These are phyloP conservation scores for Trachemys scripta DNA, from an alignment of 2,113 vertebrate genomes.

Conservation along the genomic window DNA sequence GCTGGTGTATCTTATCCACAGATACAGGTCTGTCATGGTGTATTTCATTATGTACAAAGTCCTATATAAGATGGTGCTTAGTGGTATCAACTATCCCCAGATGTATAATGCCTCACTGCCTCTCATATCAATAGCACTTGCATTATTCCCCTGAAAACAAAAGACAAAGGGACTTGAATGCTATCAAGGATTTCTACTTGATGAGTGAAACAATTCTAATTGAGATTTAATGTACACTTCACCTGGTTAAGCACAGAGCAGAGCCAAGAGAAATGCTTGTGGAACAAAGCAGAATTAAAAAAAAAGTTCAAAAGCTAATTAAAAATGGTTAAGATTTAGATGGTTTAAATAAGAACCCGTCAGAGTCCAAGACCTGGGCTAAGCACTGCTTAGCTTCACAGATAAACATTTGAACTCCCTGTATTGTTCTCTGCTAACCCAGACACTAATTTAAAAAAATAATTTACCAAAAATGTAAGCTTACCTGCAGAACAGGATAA, in stretches of 20 bases:
- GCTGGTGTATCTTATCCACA: background rate
- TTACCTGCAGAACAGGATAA: constrained; percentile 19
- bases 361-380: constrained; percentile 13
- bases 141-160: background rate
- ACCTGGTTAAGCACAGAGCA: constrained; percentile 50
- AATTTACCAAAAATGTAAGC: constrained; percentile 40
- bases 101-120: background rate
- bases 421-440: background rate
- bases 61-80: fast-evolving
- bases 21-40: background rate
- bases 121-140: background rate
- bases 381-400: constrained; percentile 60
- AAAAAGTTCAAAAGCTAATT: constrained; percentile 64
- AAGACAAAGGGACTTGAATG: background rate
- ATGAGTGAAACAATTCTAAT: constrained; percentile 52
- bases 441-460: constrained; percentile 53
- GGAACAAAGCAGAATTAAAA: background rate
- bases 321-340: constrained; percentile 51
- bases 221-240: constrained; percentile 70
- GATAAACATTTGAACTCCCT: constrained; percentile 62
- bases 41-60: background rate
- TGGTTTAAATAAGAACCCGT: constrained; percentile 50
- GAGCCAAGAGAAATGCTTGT: constrained; percentile 16
- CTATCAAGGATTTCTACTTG: constrained; percentile 23
- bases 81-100: background rate